Conservation (phyloP, 1,140 invertebrate genomes). For the Drosophila sturtevanti region DNA sequence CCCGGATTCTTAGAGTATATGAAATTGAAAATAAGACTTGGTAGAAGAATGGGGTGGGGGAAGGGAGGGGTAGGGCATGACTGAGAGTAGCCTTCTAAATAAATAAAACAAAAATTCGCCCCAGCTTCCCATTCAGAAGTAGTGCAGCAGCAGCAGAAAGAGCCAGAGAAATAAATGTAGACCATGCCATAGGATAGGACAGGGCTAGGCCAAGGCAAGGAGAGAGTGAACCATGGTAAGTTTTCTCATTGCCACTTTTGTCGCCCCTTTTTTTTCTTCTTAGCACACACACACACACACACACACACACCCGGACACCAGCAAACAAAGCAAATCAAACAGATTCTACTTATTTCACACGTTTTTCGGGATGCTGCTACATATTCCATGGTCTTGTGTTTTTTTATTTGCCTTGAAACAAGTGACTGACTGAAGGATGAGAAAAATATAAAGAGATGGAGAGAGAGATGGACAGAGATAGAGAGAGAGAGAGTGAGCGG, state of each 20-base stretch:
- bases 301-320: conserved; percentile 4
- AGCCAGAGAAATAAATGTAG: not conserved
- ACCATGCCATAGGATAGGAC: no score
- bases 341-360: conserved; percentile 78
- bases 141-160: conserved; percentile 4
- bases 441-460: not conserved
- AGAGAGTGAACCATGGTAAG: not conserved
- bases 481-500: not conserved
- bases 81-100: conserved; percentile 3
- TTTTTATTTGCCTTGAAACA: conserved; percentile 72
- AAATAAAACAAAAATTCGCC: conserved; percentile 59
- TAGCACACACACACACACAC: not conserved
- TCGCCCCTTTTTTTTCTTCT: conserved; percentile 23
- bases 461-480: no score
- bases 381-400: not conserved
- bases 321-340: conserved; percentile 68
- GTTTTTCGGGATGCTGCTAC: conserved; percentile 64
- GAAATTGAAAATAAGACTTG: not conserved
- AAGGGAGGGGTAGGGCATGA: not conserved
- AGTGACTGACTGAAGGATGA: conserved; percentile 46
- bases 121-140: conserved; percentile 3
- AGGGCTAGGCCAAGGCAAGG: not conserved
- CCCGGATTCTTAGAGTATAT: not conserved
- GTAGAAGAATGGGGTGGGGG: not conserved
- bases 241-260: conserved; percentile 47